phyloP scores from a whole-genome alignment of 2,888 invertebrate species.

The Noctua janthe region DNA sequence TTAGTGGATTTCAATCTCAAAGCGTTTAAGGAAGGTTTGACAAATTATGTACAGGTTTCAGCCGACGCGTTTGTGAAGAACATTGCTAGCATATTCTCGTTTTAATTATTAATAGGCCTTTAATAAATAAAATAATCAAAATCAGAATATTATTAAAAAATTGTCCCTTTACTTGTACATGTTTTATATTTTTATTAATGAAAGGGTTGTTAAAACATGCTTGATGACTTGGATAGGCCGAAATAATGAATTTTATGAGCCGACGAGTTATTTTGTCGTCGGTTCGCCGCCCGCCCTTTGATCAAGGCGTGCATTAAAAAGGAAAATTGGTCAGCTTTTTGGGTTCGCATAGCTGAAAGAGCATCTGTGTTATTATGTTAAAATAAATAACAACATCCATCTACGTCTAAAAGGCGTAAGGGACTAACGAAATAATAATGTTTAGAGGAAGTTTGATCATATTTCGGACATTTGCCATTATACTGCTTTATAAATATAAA shows the following conservation, averaged over 20 bases:
- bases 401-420: constrained; percentile 43
- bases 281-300: constrained; percentile 81
- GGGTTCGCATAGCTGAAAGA: constrained; percentile 74
- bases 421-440: constrained; percentile 28
- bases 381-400: constrained; percentile 56
- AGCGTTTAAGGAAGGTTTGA: constrained; percentile 70
- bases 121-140: not conserved
- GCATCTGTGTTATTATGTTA: constrained; percentile 67
- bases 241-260: constrained; percentile 81
- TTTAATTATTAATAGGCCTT: constrained; percentile 48
- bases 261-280: constrained; percentile 79
- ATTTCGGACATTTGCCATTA: constrained; percentile 7
- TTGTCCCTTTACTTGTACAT: constrained; percentile 15
- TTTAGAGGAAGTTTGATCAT: constrained; percentile 25
- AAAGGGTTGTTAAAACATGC: constrained; percentile 62
- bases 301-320: constrained; percentile 84
- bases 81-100: constrained; percentile 68
- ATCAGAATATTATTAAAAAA: constrained; percentile 3
- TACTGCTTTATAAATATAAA: constrained; percentile 37
- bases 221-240: constrained; percentile 67
- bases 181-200: constrained; percentile 48
- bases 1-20: constrained; percentile 72
- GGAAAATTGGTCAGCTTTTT: constrained; percentile 85
- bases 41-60: constrained; percentile 67
- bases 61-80: constrained; percentile 71